These are phyloP conservation scores for Thamnophis sirtalis DNA, from an alignment of 2,113 vertebrate species.

Conservation along the genomic window DNA sequence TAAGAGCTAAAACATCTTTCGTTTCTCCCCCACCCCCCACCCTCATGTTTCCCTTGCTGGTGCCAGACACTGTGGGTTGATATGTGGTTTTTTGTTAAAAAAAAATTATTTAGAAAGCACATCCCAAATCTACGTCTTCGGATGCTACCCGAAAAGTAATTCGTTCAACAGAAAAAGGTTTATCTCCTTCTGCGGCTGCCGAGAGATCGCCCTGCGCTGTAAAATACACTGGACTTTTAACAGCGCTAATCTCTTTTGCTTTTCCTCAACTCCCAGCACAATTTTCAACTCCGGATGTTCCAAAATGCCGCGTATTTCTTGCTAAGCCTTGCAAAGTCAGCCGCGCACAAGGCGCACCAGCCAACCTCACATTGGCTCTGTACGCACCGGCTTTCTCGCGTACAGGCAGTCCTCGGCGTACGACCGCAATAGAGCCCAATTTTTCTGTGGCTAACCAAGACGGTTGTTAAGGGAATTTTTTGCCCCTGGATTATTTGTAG, in stretches of 20 bases:
- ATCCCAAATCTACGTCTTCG: background rate
- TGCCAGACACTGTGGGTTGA: background rate
- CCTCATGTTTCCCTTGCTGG: background rate
- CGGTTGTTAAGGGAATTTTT: too few species aligned
- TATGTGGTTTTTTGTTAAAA: background rate
- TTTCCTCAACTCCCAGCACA: background rate
- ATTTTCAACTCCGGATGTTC: background rate
- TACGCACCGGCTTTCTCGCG: background rate
- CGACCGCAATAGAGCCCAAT: too few species aligned
- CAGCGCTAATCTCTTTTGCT: background rate
- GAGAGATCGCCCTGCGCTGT: background rate
- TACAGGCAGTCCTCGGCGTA: too few species aligned
- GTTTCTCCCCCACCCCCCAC: background rate
- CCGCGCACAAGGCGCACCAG: background rate
- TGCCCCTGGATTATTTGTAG: too few species aligned
- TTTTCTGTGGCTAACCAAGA: too few species aligned
- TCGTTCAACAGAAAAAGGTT: slow-evolving; percentile 4
- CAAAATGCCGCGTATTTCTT: background rate
- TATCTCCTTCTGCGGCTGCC: background rate
- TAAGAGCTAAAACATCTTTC: background rate
- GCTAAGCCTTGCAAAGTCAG: background rate
- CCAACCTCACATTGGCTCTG: background rate
- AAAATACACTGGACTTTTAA: background rate
- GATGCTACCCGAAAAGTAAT: slow-evolving; percentile 26
- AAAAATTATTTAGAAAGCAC: background rate